Base-by-base conservation (phyloP, 2,888 invertebrate genomes). In the Drosophila dives region DNA sequence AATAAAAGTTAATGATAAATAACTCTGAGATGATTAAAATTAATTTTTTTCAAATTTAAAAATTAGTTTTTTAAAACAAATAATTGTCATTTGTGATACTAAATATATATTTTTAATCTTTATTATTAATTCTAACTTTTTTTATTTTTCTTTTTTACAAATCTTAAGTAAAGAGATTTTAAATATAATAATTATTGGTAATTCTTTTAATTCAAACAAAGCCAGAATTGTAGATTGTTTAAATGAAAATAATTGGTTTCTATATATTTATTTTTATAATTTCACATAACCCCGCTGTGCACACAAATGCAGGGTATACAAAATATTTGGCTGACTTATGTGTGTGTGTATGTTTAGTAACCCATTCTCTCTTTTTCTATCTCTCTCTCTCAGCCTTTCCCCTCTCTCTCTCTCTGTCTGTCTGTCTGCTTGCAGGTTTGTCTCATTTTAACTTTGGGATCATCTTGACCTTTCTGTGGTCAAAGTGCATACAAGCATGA, bases 401-500 rank as follows among this genome's bases (percentile, higher is more conserved):
- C 15, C 50, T 45, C 56, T 48, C 6, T 3, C 48, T 36, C 49
- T 59, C 34, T 53, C 51, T 53, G 2, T 32, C 26, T 42, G 38
- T 42, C 26, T 75, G 34, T 72, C 64, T 20, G 29, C 17, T 38
- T 20, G 12, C 58, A n/a, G 4, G 4, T 45, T 29, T 61, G 60
- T 61, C 56, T 54, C 55, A 49, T 45, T 54, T 59, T 80, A 67
- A 75, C 78, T 75, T 87, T 81, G 73, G 65, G 45, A 75, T 72
- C 75, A 69, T 77, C 85, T 86, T 89, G 85, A 86, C 90, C 85
- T 87, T 81, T 86, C 83, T 87, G 86, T 78, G 86, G 86, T 90
- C 86, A 90, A 77, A 88, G 88, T 90, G 86, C 86, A 86, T 75
- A 82, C 88, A 90, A 80, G 75, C 86, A 90, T 88, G 85, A 87